Evolutionary conservation across 1,140 invertebrate genomes (phyloP).

Genomic region (Zaprionus gabonicus): DNA sequence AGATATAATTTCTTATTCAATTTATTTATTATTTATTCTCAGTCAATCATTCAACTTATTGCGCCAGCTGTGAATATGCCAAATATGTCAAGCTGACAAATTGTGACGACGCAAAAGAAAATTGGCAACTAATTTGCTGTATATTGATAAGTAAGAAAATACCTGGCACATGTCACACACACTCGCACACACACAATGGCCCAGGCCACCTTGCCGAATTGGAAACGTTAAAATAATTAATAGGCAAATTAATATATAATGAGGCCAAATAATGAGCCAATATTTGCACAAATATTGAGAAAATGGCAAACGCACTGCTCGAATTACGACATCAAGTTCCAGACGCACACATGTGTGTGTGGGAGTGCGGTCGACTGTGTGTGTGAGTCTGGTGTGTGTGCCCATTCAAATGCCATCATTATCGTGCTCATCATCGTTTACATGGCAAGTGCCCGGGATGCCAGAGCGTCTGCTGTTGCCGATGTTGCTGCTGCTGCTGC

Average conservation of each 20-base stretch:
- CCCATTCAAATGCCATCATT: conserved; percentile 78
- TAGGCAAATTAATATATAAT: conserved; percentile 75
- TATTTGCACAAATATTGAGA: conserved; percentile 71
- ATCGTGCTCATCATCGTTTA: conserved; percentile 79
- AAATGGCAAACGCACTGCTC: conserved; percentile 35
- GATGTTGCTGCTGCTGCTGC: conserved; percentile 30
- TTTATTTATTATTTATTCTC: not conserved
- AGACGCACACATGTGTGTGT: conserved; percentile 7
- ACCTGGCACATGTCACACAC: conserved; percentile 30
- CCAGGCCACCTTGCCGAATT: conserved; percentile 13
- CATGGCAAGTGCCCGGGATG: conserved; percentile 69
- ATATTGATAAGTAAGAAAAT: conserved; percentile 48
- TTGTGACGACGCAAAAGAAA: conserved; percentile 14
- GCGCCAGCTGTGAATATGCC: not conserved
- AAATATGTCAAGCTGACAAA: conserved; percentile 9
- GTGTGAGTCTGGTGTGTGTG: conserved; percentile 36
- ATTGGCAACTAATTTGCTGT: conserved; percentile 27
- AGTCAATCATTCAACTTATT: not conserved
- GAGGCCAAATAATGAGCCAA: conserved; percentile 74
- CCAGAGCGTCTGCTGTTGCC: conserved; percentile 56
- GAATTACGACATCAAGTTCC: conserved; percentile 54
- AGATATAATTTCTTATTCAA: not conserved
- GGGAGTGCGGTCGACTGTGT: not conserved
- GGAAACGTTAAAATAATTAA: conserved; percentile 61
- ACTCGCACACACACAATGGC: conserved; percentile 2